phyloP scores from a whole-genome alignment of 2,113 vertebrate genomes.

The Bubo blakistoni region DNA sequence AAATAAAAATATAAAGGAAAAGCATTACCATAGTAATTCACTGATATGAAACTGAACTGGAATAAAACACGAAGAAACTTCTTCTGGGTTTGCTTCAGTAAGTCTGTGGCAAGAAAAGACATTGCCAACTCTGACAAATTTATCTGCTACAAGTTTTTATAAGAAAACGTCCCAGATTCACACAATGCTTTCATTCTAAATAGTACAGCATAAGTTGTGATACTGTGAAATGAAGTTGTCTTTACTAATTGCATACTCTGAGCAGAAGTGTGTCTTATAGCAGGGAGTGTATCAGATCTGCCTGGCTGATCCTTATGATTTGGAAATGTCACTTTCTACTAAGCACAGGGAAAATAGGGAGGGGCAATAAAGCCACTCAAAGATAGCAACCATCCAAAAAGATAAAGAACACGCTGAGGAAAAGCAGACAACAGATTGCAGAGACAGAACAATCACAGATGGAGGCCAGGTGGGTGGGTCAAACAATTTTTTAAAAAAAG shows the following conservation, averaged over 20 bases:
- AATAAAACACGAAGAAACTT: slow-evolving; percentile 4
- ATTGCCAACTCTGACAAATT: slow-evolving; percentile 14
- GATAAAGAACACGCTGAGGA: slow-evolving; percentile 77
- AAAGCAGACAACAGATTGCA: slow-evolving; percentile 74
- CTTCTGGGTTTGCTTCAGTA: background rate
- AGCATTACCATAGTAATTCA: background rate
- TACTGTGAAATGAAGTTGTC: slow-evolving; percentile 67
- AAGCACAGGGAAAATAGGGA: slow-evolving; percentile 41
- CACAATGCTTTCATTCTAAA: slow-evolving; percentile 36
- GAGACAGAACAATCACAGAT: slow-evolving; percentile 73
- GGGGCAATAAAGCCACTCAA: slow-evolving; percentile 56
- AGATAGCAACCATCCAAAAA: slow-evolving; percentile 79
- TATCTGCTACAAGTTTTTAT: slow-evolving; percentile 28
- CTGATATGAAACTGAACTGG: background rate
- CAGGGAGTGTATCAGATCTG: slow-evolving; percentile 80
- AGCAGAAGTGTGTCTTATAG: slow-evolving; percentile 27
- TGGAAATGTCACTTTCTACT: slow-evolving; percentile 59
- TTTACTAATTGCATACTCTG: slow-evolving; percentile 68
- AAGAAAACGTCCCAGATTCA: slow-evolving; percentile 25
- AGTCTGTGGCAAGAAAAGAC: background rate
- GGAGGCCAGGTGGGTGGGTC: slow-evolving; percentile 78
- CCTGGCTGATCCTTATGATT: slow-evolving; percentile 71
- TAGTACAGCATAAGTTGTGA: slow-evolving; percentile 24
- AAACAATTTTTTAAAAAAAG: slow-evolving; percentile 65
- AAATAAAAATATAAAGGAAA: background rate